These are phyloP conservation scores for Colaptes auratus DNA, from an alignment of 2,113 vertebrate genomes.

Conservation along the genomic window DNA sequence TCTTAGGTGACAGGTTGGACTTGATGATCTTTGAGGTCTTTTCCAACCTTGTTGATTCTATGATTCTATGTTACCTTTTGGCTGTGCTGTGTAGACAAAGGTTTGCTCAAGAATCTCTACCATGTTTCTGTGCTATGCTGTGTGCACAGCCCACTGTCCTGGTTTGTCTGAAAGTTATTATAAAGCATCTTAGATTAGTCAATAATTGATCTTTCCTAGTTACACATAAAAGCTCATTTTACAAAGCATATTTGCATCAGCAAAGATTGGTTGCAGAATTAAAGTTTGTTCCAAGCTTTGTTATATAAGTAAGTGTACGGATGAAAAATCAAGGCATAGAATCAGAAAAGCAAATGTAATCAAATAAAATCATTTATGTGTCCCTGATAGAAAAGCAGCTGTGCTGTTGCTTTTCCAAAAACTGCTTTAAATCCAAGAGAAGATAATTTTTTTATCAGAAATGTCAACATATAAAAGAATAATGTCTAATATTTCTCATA, in stretches of 20 bases:
- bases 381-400: background rate
- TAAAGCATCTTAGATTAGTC: background rate
- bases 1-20: too few relatives aligned
- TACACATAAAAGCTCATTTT: background rate
- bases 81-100: background rate
- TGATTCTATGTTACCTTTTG: background rate
- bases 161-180: background rate
- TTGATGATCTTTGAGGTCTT: too few relatives aligned
- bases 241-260: background rate
- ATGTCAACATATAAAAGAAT: background rate
- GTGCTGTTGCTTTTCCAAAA: background rate
- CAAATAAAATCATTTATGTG: background rate
- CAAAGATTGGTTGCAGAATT: background rate
- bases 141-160: fast-evolving
- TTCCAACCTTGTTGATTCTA: too few relatives aligned
- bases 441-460: background rate
- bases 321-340: background rate
- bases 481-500: background rate
- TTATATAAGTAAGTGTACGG: background rate
- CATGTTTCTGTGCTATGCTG: background rate
- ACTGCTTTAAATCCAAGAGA: background rate
- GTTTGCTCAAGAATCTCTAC: background rate
- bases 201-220: background rate
- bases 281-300: background rate
- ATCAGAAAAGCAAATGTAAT: background rate